Conservation (phyloP, 2,888 invertebrate genomes). For the Erebia aethiops region DNA sequence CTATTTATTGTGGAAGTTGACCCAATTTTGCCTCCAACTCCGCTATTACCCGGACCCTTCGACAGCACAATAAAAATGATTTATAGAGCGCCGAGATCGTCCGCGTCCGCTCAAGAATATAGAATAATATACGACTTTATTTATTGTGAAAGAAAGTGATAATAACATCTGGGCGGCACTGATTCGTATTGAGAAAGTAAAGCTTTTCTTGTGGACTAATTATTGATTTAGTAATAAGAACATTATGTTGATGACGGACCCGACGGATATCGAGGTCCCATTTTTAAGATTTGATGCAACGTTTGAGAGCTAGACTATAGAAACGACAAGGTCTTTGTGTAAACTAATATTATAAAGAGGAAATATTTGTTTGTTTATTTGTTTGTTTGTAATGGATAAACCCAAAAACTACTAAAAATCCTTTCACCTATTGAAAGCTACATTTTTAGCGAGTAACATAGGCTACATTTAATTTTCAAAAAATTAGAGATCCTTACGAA, state of each 20-base stretch:
- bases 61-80: constrained; percentile 79
- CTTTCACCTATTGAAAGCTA: too few species aligned
- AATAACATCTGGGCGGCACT: constrained; percentile 64
- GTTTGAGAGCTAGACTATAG: too few species aligned
- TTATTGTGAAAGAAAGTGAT: constrained; percentile 70
- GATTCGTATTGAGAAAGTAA: constrained; percentile 49
- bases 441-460: too few species aligned
- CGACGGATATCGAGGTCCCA: not conserved
- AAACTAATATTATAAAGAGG: too few species aligned
- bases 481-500: too few species aligned
- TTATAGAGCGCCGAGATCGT: constrained; percentile 72
- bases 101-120: constrained; percentile 72
- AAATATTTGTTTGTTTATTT: too few species aligned
- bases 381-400: too few species aligned
- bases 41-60: constrained; percentile 69
- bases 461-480: too few species aligned
- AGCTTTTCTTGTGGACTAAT: constrained; percentile 24
- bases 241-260: not conserved
- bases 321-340: too few species aligned
- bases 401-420: too few species aligned
- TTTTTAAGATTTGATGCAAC: not conserved
- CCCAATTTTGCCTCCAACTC: constrained; percentile 70
- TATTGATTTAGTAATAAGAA: constrained; percentile 1
- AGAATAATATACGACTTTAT: constrained; percentile 77
- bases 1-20: constrained; percentile 60